These are phyloP conservation scores for Morpho achilles DNA, from an alignment of 2,888 invertebrate species.

Conservation along the genomic window DNA sequence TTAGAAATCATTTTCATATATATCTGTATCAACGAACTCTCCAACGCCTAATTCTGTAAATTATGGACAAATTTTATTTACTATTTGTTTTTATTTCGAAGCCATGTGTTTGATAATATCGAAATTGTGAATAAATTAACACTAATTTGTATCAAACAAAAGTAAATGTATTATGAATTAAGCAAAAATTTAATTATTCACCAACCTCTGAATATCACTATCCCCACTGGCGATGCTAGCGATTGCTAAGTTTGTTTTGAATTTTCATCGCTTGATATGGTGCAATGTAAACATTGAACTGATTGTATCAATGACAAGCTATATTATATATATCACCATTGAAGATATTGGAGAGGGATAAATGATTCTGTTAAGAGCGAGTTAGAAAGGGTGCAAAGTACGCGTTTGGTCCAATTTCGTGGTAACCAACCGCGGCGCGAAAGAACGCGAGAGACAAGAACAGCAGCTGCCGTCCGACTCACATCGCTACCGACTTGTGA, in stretches of 20 bases:
- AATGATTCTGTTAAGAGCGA: constrained; percentile 31
- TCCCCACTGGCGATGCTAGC: constrained; percentile 8
- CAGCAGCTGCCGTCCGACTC: constrained; percentile 63
- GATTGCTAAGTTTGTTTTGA: constrained; percentile 19
- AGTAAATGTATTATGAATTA: background rate
- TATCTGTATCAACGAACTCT: no score
- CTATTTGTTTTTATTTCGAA: no score
- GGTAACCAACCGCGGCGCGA: constrained; percentile 57
- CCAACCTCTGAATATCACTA: constrained; percentile 16
- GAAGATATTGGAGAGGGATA: constrained; percentile 46
- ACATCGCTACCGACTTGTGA: constrained; percentile 76
- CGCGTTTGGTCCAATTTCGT: constrained; percentile 64
- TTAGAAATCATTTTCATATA: no score
- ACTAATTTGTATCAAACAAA: no score
- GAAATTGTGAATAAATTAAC: no score
- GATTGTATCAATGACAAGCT: constrained; percentile 55
- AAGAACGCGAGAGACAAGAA: constrained; percentile 53
- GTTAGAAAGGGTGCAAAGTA: constrained; percentile 46
- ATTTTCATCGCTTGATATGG: constrained; percentile 41
- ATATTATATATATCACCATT: constrained; percentile 36
- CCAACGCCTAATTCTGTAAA: no score
- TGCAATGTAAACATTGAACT: constrained; percentile 67
- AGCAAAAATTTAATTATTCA: background rate
- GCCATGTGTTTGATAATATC: no score
- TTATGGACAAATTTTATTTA: no score